Evolutionary conservation across 1,140 invertebrate species (phyloP).

Genomic region (Drosophila kanapiae): DNA sequence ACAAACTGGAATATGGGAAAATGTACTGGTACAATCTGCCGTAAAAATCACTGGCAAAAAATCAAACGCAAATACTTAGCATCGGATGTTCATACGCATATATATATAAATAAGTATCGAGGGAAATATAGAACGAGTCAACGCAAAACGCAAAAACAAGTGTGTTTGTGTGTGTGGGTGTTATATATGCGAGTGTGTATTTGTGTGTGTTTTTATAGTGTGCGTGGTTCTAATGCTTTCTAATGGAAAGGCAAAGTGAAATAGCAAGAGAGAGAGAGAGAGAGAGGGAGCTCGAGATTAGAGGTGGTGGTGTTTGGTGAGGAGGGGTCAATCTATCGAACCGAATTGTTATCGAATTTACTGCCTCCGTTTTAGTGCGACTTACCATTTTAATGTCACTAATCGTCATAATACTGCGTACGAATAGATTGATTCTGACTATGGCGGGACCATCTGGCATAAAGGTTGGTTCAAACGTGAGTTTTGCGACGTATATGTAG

Average conservation of each 20-base stretch:
- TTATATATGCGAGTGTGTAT: not conserved
- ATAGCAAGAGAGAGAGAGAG: slow-evolving; percentile 23
- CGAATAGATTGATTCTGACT: slow-evolving; percentile 98
- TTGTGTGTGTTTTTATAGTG: slow-evolving; percentile 1
- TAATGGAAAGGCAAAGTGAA: slow-evolving; percentile 48
- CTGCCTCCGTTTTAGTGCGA: slow-evolving; percentile 71
- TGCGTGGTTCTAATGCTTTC: slow-evolving; percentile 34
- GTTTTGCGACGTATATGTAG: slow-evolving; percentile 49
- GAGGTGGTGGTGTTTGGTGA: not conserved
- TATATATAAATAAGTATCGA: slow-evolving; percentile 28
- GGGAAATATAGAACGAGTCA: slow-evolving; percentile 43
- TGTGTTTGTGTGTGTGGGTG: slow-evolving; percentile 17
- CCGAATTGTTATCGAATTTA: slow-evolving; percentile 16
- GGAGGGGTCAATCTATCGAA: slow-evolving; percentile 34
- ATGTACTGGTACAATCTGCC: slow-evolving; percentile 39
- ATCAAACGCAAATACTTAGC: slow-evolving; percentile 53
- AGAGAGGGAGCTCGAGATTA: slow-evolving; percentile 12
- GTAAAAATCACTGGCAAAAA: slow-evolving; percentile 28
- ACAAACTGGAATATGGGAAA: slow-evolving; percentile 17
- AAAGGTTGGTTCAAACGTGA: slow-evolving; percentile 75
- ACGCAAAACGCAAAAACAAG: slow-evolving; percentile 50
- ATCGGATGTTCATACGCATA: slow-evolving; percentile 36
- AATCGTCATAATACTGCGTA: slow-evolving; percentile 98
- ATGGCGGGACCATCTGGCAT: slow-evolving; percentile 95
- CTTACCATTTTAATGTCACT: slow-evolving; percentile 99